Percentiles rank a stretch among this genome's conserved stretches.
Conservation (phyloP, 2,888 invertebrate species). For the Proisotoma minuta region DNA sequence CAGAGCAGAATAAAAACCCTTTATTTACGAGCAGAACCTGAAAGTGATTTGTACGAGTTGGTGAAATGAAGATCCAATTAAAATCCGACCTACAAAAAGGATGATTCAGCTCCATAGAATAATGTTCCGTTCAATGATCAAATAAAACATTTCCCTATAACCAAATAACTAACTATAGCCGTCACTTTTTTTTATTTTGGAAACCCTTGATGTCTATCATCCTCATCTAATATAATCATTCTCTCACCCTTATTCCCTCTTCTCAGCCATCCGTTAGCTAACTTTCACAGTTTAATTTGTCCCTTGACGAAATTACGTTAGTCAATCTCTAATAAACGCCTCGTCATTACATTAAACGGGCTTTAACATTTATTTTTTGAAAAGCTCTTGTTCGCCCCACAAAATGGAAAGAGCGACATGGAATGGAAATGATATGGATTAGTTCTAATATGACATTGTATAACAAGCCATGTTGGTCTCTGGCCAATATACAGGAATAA, state of each 20-base stretch:
- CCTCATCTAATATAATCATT: too few relatives aligned
- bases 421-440: too few relatives aligned
- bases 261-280: too few relatives aligned
- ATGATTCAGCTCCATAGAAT: constrained; percentile 12
- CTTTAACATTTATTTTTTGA: neutral
- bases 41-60: neutral
- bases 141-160: neutral
- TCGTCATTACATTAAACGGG: neutral
- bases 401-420: too few relatives aligned
- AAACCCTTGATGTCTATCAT: too few relatives aligned
- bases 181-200: too few relatives aligned
- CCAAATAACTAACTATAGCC: neutral
- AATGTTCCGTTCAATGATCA: neutral
- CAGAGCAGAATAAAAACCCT: neutral
- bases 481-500: neutral
- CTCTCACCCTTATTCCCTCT: too few relatives aligned
- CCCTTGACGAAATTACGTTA: constrained; percentile 11
- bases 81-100: constrained; percentile 6
- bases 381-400: neutral
- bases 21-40: neutral
- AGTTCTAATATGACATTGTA: too few relatives aligned
- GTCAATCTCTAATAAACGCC: constrained; percentile 6
- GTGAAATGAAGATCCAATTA: constrained; percentile 8
- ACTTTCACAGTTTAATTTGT: constrained; percentile 5
- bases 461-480: too few relatives aligned